Evolutionary conservation across 1,140 invertebrate species (phyloP), one percentile per base, ranked within the genome.

Genomic region (Meloidogyne exigua): DNA sequence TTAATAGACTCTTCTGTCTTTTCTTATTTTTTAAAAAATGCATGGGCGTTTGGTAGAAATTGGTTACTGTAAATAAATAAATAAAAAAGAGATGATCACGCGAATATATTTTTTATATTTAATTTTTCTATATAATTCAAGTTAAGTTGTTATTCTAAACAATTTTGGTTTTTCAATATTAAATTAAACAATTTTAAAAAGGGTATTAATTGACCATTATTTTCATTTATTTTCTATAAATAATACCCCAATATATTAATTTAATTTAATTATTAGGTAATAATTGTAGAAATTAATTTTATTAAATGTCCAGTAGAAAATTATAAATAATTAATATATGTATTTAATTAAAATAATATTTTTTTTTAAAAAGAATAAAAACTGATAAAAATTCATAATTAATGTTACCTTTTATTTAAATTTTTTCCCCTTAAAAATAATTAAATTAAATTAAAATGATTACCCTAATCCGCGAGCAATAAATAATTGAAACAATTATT

Each of bases 391-490:
- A 21, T 32, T 36, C 10, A 23, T n/a, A 15, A 11, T 26, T 23
- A 13, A 23, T 26, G 36, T 39, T 39, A 9, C 36, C 36, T 39
- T 39, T 39, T 39, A 10, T 39, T 9, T 0, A 10, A 39, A 39
- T 39, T 32, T 32, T 32, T 32, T 49, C 68, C 63, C 72, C 49
- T 62, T 3, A 32, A 32, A 32, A 26, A 21, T 28, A 62, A 32
- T 23, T 68, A 28, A 49, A 67, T 68, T 75, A 63, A 72, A 68
- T 68, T 75, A 68, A 75, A 69, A 28, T 57, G 73, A 75, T 70
- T 75, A 39, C 42, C 7, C 11, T 74, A 75, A 75, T 73, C 74
- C 49, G 21, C 26, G 21, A 15, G 36, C 75, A 26, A 62, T 76
- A 64, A 73, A n/a, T 57, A 57, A 39, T 39, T 39, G 10, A 39